Base-by-base conservation (phyloP, 2,113 vertebrate genomes). In the Erpornis zantholeuca region DNA sequence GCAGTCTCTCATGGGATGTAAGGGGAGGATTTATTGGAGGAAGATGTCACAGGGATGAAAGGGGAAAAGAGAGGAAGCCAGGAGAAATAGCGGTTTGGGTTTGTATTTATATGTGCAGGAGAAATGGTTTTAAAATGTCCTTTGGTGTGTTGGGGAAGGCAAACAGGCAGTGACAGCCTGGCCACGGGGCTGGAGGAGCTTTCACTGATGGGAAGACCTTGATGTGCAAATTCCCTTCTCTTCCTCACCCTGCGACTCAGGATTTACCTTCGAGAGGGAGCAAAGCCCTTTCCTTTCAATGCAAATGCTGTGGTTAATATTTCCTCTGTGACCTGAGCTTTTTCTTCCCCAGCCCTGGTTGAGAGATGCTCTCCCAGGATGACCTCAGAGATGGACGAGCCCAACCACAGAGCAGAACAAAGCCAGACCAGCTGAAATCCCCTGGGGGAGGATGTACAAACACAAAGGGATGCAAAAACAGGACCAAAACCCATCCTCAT, bases 41-140 rank as follows among this genome's bases (percentile, higher is more conserved):
- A 84, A 89, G 81, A 79, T 92, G 94, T 90, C 91, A 71, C 35
- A 25, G 47, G 82, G 72, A 91, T 71, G 88, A 88, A 88, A 92
- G 36, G 65, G 38, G 82, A 1, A 79, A 50, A 59, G 65, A 89
- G 79, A 80, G 53, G 70, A 19, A 93, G 86, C 4, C 22, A 9
- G 65, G 81, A 86, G 57, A 56, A 84, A 53, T 0, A 66, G 72
- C 0, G 1, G 72, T 29, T 94, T 56, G 77, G 65, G 25, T 78
- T 92, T 75, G 42, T 65, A 10, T 75, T 53, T 92, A 12, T 91
- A 66, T 59, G 84, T 52, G 87, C 35, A 20, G 69, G 69, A 66
- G 56, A 63, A 89, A 89, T 38, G 7, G 47, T 38, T 92, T 66
- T 68, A 17, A 50, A 70, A 63, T 59, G 35, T 73, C 69, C 77